phyloP scores from a whole-genome alignment of 2,797 vertebrate species.

The Halcyon chelicuti region DNA sequence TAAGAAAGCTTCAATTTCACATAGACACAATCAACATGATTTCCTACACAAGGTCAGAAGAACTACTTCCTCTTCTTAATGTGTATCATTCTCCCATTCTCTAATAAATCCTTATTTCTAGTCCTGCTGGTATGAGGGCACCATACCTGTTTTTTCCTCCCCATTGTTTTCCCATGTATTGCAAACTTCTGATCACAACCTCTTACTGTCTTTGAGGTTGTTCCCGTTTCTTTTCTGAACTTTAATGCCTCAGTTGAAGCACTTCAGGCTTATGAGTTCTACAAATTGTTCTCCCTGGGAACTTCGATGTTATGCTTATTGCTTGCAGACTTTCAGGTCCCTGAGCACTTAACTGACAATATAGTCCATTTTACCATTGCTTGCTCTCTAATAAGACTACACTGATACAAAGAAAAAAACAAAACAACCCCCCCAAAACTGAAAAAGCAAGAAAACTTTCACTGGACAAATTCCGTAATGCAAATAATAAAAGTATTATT shows the following conservation, averaged over 20 bases:
- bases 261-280: neutral
- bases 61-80: neutral
- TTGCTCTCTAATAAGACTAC: neutral
- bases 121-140: neutral
- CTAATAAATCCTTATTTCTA: neutral
- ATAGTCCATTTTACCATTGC: neutral
- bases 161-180: neutral
- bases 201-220: neutral
- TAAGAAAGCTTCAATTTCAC: neutral
- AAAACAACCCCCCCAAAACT: neutral
- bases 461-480: neutral
- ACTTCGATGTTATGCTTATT: neutral
- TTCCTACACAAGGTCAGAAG: neutral
- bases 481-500: neutral
- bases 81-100: accelerated
- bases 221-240: neutral
- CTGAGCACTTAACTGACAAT: neutral
- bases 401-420: neutral
- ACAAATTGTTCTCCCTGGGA: neutral
- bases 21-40: neutral
- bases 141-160: neutral
- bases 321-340: neutral
- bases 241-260: neutral
- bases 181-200: neutral
- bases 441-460: neutral